phyloP scores from a whole-genome alignment of 2,888 invertebrate genomes.

The Aproaerema taeniolella region DNA sequence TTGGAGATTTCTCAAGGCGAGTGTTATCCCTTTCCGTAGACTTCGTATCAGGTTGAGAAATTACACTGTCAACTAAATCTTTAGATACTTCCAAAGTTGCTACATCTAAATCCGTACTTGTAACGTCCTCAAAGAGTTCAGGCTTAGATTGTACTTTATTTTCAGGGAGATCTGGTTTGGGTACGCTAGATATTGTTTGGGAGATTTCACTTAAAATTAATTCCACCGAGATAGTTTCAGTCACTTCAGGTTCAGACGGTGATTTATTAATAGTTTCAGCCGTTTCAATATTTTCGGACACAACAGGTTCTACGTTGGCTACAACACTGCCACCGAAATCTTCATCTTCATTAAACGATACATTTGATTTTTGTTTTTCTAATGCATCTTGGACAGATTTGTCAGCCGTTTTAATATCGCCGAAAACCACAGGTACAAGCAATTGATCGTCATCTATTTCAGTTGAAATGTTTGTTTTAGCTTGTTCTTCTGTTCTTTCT shows the following conservation, averaged over 20 bases:
- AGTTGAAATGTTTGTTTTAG: conserved; percentile 14
- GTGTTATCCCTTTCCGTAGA: conserved; percentile 29
- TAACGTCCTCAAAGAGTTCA: conserved; percentile 20
- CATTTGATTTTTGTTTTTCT: conserved; percentile 10
- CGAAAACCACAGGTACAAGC: conserved; percentile 48
- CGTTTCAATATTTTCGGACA: not conserved
- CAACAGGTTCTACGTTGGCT: not conserved
- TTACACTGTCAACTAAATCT: conserved; percentile 13
- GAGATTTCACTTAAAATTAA: conserved; percentile 32
- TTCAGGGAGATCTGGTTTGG: conserved; percentile 12
- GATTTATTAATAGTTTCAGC: too few species aligned
- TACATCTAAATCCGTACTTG: conserved; percentile 24
- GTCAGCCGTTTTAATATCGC: conserved; percentile 34
- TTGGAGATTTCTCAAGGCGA: conserved; percentile 62
- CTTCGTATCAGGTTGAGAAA: conserved; percentile 23
- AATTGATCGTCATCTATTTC: conserved; percentile 39
- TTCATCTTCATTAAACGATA: not conserved
- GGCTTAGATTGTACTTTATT: conserved; percentile 28
- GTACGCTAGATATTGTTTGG: conserved; percentile 20
- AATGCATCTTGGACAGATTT: conserved; percentile 27
- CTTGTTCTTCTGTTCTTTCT: not conserved
- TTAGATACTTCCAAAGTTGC: conserved; percentile 19
- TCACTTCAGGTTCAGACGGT: conserved; percentile 21
- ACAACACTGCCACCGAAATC: too few species aligned
- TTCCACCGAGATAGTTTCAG: conserved; percentile 46